These are phyloP conservation scores for Andrena cerasifolii DNA, from an alignment of 1,140 invertebrate genomes.

Conservation along the genomic window DNA sequence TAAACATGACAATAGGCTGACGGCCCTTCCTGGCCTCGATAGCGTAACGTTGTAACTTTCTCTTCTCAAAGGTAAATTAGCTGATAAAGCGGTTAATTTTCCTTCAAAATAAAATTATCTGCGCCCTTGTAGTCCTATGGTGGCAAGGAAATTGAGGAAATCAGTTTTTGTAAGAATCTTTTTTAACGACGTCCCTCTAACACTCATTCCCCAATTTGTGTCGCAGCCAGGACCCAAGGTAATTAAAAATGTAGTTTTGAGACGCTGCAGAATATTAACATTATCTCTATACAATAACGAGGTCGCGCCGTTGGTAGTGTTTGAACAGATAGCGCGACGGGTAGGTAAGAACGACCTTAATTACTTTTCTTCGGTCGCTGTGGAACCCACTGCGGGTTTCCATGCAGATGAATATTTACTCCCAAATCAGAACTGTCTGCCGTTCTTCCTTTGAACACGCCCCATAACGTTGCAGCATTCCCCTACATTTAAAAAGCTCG, in stretches of 20 bases:
- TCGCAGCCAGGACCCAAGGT: not conserved
- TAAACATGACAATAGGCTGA: too few relatives aligned
- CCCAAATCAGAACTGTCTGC: not conserved
- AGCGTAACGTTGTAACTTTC: too few relatives aligned
- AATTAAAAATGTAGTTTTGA: constrained; percentile 36
- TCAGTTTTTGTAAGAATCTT: not conserved
- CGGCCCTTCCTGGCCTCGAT: too few relatives aligned
- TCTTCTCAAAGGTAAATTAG: too few relatives aligned
- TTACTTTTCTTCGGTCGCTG: constrained; percentile 12
- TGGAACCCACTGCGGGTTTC: not conserved
- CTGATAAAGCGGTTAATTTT: too few relatives aligned
- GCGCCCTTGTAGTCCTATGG: too few relatives aligned
- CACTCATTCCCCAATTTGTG: not conserved
- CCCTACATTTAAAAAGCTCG: not conserved
- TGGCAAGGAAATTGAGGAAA: not conserved
- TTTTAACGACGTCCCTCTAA: not conserved
- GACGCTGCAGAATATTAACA: constrained; percentile 18
- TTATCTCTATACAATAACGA: constrained; percentile 25
- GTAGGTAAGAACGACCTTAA: constrained; percentile 13
- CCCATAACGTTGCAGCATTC: not conserved
- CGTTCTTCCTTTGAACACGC: constrained; percentile 1
- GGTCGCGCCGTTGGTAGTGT: constrained; percentile 15
- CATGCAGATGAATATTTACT: constrained; percentile 5
- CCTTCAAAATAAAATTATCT: too few relatives aligned
- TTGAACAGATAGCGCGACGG: not conserved